Evolutionary conservation across 2,888 invertebrate species (phyloP), one percentile per base, ranked within the genome.

Genomic region (Perdita meconis): DNA sequence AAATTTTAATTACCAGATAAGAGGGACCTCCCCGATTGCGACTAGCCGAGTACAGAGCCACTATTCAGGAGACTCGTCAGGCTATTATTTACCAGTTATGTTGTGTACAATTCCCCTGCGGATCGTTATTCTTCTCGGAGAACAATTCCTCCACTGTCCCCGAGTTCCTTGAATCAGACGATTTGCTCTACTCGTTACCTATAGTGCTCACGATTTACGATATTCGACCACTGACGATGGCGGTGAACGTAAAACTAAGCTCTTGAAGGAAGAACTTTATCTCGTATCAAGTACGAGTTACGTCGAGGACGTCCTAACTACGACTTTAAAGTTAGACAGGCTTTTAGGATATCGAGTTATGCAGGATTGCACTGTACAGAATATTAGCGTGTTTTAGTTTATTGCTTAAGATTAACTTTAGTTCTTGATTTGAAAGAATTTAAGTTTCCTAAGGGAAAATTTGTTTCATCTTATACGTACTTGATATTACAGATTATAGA

Each of bases 101-200:
- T 82, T 59, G 57, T 72, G 50, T 38, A 65, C 65, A 69, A 73
- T 78, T 67, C 60, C 59, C 60, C 42, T 73, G 51, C 70, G 66
- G 79, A 81, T 75, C 53, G 40, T 78, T 69, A 75, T 78, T 84
- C 56, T 76, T 34, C 53, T 24, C 1, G 22, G 55, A n/a, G 42
- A 16, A 85, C 81, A 85, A 78, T 69, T 70, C 73, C 34, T 30
- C n/a, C 66, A 75, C 57, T 84, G 78, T 84, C 22, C 22, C 26
- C 22, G 44, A 30, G 24, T 47, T 69, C 24, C 42, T 60, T 40
- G 38, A 51, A 69, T 73, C 44, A 44, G 44, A 59, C 65, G 56
- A 30, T 26, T 60, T 22, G 22, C 8, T n/a, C n/a, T 44, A 44
- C 42, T 44, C 67, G 26, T 64, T 61, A 44, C 70, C 51, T 55